phyloP scores from a whole-genome alignment of 2,888 invertebrate genomes.

The Metallyticus violacea region DNA sequence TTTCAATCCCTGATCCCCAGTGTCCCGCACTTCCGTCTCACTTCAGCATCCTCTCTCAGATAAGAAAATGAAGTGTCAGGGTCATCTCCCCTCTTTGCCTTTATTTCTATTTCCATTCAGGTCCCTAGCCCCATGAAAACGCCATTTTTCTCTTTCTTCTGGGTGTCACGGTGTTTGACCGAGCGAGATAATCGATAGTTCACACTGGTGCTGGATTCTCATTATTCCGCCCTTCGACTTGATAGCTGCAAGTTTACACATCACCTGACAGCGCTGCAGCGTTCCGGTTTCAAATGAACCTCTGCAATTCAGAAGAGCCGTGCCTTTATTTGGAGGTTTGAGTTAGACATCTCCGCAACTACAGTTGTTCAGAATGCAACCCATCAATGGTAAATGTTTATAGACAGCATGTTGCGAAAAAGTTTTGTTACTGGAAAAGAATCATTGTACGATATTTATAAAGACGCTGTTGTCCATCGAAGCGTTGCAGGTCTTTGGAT shows the following conservation, averaged over 20 bases:
- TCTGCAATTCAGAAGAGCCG: too few species aligned
- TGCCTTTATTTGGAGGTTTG: too few species aligned
- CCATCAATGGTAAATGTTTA: too few species aligned
- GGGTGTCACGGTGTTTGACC: neutral
- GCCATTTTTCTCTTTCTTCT: slow-evolving; percentile 4
- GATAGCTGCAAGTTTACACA: neutral
- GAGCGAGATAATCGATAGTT: neutral
- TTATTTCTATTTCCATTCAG: slow-evolving; percentile 12
- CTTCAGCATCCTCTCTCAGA: neutral
- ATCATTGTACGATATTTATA: too few species aligned
- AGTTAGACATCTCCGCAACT: too few species aligned
- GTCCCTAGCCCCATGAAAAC: slow-evolving; percentile 18
- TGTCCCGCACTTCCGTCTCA: neutral
- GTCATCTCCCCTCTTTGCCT: slow-evolving; percentile 3
- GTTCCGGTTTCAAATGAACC: too few species aligned
- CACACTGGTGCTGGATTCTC: neutral
- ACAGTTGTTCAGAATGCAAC: too few species aligned
- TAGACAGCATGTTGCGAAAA: too few species aligned
- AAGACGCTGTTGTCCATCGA: too few species aligned
- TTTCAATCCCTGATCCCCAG: neutral
- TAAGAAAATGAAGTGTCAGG: slow-evolving; percentile 23
- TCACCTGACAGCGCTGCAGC: neutral
- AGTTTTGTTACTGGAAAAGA: too few species aligned
- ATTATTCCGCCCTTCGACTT: neutral
- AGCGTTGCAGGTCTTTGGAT: too few species aligned